Conservation (phyloP, 1,140 invertebrate species). For the Steinernema feltiae region DNA sequence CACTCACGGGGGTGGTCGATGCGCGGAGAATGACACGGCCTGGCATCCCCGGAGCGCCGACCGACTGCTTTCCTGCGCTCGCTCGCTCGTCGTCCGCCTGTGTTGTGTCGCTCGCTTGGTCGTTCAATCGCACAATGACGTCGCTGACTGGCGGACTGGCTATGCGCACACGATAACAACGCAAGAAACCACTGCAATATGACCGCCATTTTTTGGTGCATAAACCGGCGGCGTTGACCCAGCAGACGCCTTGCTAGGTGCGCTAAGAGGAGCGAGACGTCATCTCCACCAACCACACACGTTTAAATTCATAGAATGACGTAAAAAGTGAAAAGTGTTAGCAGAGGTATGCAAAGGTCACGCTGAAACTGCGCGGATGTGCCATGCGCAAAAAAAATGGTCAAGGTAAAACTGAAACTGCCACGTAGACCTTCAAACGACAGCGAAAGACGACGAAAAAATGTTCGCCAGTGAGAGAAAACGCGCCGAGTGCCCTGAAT, state of each 20-base stretch:
- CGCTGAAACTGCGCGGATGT: not conserved
- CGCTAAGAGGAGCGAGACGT: not conserved
- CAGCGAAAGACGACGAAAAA: not conserved
- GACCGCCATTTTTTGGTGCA: not conserved
- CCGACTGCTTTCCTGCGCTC: constrained; percentile 1
- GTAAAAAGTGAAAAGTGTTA: no score
- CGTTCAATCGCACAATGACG: constrained; percentile 11
- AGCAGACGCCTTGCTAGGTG: no score
- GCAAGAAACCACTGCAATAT: not conserved
- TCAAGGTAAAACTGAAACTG: constrained; percentile 6
- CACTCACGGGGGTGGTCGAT: constrained; percentile 14
- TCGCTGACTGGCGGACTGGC: not conserved
- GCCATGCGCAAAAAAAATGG: not conserved
- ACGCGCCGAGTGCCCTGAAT: no score
- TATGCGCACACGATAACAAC: constrained; percentile 5
- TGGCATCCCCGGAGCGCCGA: constrained; percentile 10
- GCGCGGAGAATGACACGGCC: constrained; percentile 12
- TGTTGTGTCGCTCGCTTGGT: constrained; percentile 7
- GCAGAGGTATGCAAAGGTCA: not conserved
- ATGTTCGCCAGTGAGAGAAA: no score
- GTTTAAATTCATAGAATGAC: no score
- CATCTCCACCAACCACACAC: no score
- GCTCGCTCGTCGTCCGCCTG: not conserved
- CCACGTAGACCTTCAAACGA: not conserved
- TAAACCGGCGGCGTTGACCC: not conserved